Conservation (phyloP, 1,140 invertebrate species). For the Drosophila gunungcola region DNA sequence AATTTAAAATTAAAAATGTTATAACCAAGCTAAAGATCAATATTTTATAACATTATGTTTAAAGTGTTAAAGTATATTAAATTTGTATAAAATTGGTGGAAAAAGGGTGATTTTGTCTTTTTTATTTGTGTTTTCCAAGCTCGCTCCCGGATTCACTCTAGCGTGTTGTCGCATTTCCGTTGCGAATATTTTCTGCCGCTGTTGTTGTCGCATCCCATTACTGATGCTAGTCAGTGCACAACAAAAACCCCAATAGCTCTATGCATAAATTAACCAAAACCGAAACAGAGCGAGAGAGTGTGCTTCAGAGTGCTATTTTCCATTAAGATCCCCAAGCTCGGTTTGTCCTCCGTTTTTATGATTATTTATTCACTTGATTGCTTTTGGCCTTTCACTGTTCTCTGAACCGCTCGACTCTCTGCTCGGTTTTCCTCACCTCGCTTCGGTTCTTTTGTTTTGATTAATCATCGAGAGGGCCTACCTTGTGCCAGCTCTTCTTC, state of each 20-base stretch:
- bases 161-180: slow-evolving; percentile 61
- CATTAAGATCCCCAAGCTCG: slow-evolving; percentile 36
- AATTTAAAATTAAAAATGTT: too few species aligned
- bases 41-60: too few species aligned
- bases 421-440: neutral
- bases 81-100: too few species aligned
- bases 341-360: slow-evolving; percentile 26
- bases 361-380: slow-evolving; percentile 59
- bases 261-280: slow-evolving; percentile 70
- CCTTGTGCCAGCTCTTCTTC: slow-evolving; percentile 33
- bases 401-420: slow-evolving; percentile 14
- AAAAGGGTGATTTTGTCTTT: neutral
- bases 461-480: slow-evolving; percentile 65
- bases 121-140: slow-evolving; percentile 1
- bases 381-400: slow-evolving; percentile 35
- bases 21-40: too few species aligned
- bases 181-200: slow-evolving; percentile 52
- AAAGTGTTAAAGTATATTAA: too few species aligned
- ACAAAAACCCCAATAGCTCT: slow-evolving; percentile 34
- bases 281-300: slow-evolving; percentile 15
- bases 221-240: slow-evolving; percentile 59
- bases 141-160: slow-evolving; percentile 51
- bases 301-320: slow-evolving; percentile 24
- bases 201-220: slow-evolving; percentile 20
- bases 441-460: slow-evolving; percentile 58